Base-by-base conservation (phyloP, 2,888 invertebrate species). In the Ichneumoninae sp. region DNA sequence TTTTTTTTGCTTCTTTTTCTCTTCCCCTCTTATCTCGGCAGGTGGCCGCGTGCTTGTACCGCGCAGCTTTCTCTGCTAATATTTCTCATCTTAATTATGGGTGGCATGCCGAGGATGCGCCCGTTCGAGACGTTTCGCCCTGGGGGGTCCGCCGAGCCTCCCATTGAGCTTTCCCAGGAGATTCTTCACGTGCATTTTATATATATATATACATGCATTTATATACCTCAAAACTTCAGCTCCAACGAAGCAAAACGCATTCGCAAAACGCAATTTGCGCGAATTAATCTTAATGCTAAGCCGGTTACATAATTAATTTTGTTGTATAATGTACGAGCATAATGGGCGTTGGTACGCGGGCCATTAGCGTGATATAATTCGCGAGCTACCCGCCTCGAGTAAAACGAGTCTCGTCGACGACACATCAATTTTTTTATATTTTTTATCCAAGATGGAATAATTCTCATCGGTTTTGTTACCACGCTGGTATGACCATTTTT, bases 1-100 rank as follows among this genome's bases (percentile, higher is more conserved):
- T 63, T 63, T 52, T 30, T 1, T 30, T 69, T n/a, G 57, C 26
- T 68, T 22, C 44, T 75, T 65, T 70, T 3, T 33, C 33, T 33
- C 40, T 40, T 40, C 30, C 54, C n/a, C n/a, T 54, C n/a, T 66
- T 76, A 26, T 54, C 40, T 68, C 66, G 77, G 10, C 40, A 68
- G 54, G 66, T 77, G 26, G 57, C 30, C 68, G 16, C 60, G 57
- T 60, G 71, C 68, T 65, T 40, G 19, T 79, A 68, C 65, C 36
- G 71, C 73, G 57, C 36, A 77, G 81, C 86, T 86, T 86, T 86
- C 86, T 82, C 86, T 84, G 80, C 66, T 86, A 84, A 84, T 86
- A 86, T 81, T 80, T 82, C 73, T 80, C 76, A 75, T 84, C 76
- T 86, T 86, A 84, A 86, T 86, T 86, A 84, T 80, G 81, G 78